Evolutionary conservation across 1,140 invertebrate genomes (phyloP).

Genomic region (Littorina saxatilis): DNA sequence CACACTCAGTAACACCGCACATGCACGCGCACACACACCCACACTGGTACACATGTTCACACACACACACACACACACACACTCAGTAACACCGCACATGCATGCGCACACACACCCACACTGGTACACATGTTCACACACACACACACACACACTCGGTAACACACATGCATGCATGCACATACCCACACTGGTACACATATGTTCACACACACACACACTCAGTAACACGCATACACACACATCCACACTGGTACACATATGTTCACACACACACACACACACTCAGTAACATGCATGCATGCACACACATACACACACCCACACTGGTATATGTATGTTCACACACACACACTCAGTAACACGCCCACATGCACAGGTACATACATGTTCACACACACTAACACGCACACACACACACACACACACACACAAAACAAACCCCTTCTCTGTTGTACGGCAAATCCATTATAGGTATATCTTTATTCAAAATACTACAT

Average conservation of each 20-base stretch:
- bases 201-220: slow-evolving; percentile 4
- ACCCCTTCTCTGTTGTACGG: no score
- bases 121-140: not conserved
- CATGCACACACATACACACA: slow-evolving; percentile 11
- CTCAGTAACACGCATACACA: not conserved
- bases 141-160: not conserved
- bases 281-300: slow-evolving; percentile 6
- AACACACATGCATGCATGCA: not conserved
- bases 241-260: not conserved
- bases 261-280: slow-evolving; percentile 15
- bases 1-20: no score
- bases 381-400: not conserved
- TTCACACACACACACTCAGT: no score
- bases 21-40: no score
- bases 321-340: not conserved
- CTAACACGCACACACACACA: not conserved
- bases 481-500: no score
- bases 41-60: no score
- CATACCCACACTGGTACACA: slow-evolving; percentile 5
- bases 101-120: slow-evolving; percentile 10
- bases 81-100: no score
- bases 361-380: not conserved
- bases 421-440: not conserved
- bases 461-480: no score
- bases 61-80: no score